phyloP scores from a whole-genome alignment of 2,113 vertebrate genomes.

The Gymnobelideus leadbeateri region DNA sequence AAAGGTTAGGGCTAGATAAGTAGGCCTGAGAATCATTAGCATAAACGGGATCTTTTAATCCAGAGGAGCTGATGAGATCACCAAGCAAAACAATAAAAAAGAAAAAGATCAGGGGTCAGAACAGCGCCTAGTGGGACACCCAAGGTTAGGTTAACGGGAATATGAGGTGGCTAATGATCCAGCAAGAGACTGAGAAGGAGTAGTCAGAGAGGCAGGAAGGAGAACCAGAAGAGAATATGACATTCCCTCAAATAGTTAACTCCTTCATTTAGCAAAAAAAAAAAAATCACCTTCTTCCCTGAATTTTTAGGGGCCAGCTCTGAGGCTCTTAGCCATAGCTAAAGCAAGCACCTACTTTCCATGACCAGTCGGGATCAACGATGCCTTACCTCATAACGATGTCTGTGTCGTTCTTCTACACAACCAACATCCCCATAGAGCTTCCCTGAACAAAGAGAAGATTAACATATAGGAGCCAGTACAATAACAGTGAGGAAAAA shows the following conservation, averaged over 20 bases:
- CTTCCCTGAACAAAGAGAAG: constrained; percentile 81
- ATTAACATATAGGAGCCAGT: constrained; percentile 24
- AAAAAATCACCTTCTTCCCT: background rate
- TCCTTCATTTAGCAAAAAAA: background rate
- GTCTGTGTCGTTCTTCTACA: constrained; percentile 88
- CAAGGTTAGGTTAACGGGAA: background rate
- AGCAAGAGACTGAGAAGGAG: background rate
- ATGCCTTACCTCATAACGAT: constrained; percentile 86
- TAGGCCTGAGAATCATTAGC: background rate
- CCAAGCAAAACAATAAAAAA: background rate
- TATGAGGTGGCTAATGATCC: background rate
- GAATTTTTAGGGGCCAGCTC: background rate
- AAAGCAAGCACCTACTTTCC: background rate
- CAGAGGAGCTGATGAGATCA: background rate
- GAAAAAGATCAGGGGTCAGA: too few species aligned
- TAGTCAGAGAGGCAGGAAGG: background rate
- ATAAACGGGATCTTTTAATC: background rate
- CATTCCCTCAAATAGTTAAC: too few species aligned
- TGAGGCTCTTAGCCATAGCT: background rate
- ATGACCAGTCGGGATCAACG: background rate
- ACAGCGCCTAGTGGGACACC: too few species aligned
- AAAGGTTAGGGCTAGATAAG: too few species aligned
- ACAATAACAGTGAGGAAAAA: background rate
- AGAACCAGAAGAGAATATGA: background rate
- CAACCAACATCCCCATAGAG: constrained; percentile 85